phyloP scores from a whole-genome alignment of 2,888 invertebrate species.

The Drosophila prolongata region DNA sequence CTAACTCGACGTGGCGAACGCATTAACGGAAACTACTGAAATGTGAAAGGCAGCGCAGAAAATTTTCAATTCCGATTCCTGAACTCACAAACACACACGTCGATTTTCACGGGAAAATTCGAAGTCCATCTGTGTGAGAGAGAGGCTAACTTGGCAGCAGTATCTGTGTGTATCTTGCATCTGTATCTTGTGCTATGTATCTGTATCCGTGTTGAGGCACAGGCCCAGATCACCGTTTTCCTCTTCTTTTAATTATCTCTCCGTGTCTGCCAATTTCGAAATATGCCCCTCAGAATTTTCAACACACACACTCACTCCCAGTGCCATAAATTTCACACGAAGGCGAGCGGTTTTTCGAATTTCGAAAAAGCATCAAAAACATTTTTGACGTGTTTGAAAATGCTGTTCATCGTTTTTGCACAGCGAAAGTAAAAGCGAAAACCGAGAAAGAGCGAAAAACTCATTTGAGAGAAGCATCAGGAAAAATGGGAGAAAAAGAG shows the following conservation, averaged over 20 bases:
- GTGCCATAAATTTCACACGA: conserved; percentile 57
- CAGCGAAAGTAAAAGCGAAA: conserved; percentile 49
- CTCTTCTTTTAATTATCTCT: conserved; percentile 33
- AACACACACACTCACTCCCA: conserved; percentile 17
- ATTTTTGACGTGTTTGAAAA: conserved; percentile 55
- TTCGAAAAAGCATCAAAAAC: conserved; percentile 68
- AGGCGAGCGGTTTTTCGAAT: conserved; percentile 61
- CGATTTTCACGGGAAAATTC: conserved; percentile 31
- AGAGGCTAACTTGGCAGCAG: conserved; percentile 34
- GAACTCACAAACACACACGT: conserved; percentile 39
- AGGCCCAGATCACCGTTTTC: conserved; percentile 56
- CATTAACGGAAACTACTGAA: conserved; percentile 78
- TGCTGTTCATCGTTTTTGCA: conserved; percentile 27
- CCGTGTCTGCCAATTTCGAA: conserved; percentile 68
- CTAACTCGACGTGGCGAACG: conserved; percentile 68
- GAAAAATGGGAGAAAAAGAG: conserved; percentile 1
- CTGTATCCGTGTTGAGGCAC: conserved; percentile 61
- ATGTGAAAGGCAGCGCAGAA: conserved; percentile 74
- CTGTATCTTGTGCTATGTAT: conserved; percentile 13
- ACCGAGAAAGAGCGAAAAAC: background rate
- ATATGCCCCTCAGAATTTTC: conserved; percentile 53
- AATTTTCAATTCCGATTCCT: conserved; percentile 70
- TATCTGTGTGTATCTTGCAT: conserved; percentile 14
- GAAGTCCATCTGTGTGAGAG: conserved; percentile 50
- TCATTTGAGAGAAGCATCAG: background rate